These are phyloP conservation scores for Lochmaea capreae DNA, from an alignment of 2,888 invertebrate genomes.

Conservation along the genomic window DNA sequence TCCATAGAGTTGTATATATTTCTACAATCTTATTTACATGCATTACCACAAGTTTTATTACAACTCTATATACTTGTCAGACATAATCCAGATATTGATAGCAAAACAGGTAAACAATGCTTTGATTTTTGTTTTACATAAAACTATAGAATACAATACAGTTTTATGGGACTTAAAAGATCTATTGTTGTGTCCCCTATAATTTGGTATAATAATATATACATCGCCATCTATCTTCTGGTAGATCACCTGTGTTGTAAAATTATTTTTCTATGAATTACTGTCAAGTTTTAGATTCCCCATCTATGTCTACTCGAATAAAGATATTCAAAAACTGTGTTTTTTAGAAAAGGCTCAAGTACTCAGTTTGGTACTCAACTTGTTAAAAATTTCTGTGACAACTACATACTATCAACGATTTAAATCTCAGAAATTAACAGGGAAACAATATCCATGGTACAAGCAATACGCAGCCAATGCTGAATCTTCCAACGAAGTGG, in stretches of 20 bases:
- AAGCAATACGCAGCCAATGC: slow-evolving; percentile 51
- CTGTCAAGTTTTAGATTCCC: too few species aligned
- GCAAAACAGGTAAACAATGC: slow-evolving; percentile 73
- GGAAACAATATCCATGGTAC: slow-evolving; percentile 81
- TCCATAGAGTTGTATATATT: slow-evolving; percentile 82
- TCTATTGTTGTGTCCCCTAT: too few species aligned
- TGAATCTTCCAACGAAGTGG: slow-evolving; percentile 35
- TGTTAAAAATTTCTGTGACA: slow-evolving; percentile 76
- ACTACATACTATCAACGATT: slow-evolving; percentile 81
- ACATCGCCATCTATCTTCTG: neutral
- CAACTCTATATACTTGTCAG: slow-evolving; percentile 75
- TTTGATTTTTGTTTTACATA: neutral
- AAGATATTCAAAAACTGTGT: neutral
- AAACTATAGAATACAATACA: neutral
- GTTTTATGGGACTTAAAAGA: too few species aligned
- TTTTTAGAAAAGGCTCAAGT: slow-evolving; percentile 74
- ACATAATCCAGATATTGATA: slow-evolving; percentile 69
- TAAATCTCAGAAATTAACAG: slow-evolving; percentile 80
- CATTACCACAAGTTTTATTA: slow-evolving; percentile 78
- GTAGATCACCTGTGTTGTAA: too few species aligned
- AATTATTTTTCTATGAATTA: too few species aligned
- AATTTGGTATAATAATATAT: too few species aligned
- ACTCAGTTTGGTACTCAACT: slow-evolving; percentile 75
- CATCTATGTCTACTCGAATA: too few species aligned
- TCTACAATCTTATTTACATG: slow-evolving; percentile 82